A percentile compares a stretch with the other conserved stretches of the same genome.
phyloP scores from a whole-genome alignment of 1,140 invertebrate genomes.

The Epicauta chinensis region DNA sequence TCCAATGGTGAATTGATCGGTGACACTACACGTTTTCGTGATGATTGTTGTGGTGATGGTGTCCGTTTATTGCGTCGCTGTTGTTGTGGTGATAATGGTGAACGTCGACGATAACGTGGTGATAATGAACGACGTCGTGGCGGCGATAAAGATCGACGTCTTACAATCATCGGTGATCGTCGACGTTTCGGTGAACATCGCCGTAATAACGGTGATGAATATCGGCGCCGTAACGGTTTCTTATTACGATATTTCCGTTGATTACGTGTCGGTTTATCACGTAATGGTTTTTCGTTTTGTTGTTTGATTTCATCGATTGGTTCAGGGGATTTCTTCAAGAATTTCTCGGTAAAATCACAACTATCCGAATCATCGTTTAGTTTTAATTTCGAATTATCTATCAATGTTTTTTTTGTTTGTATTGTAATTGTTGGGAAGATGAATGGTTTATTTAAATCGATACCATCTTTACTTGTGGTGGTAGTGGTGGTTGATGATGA shows the following conservation, averaged over 20 bases:
- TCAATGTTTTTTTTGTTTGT: slow-evolving; percentile 21
- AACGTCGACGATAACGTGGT: neutral
- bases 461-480: neutral
- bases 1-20: slow-evolving; percentile 35
- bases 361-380: slow-evolving; percentile 25
- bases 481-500: neutral
- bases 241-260: neutral
- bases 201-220: slow-evolving; percentile 5
- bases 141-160: neutral
- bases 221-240: slow-evolving; percentile 12
- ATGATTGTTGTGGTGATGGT: neutral
- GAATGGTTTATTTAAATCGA: slow-evolving; percentile 19
- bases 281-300: neutral
- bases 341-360: slow-evolving; percentile 8
- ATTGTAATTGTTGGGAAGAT: slow-evolving; percentile 26
- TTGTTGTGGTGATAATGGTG: neutral
- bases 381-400: slow-evolving; percentile 27
- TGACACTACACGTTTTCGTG: slow-evolving; percentile 2
- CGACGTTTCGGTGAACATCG: slow-evolving; percentile 16
- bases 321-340: neutral
- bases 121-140: neutral
- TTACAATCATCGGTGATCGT: slow-evolving; percentile 1
- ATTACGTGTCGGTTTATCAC: neutral
- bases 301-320: too few relatives aligned
- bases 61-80: neutral